Base-by-base conservation (phyloP, 1,140 invertebrate genomes). In the Schlechtendalia chinensis region DNA sequence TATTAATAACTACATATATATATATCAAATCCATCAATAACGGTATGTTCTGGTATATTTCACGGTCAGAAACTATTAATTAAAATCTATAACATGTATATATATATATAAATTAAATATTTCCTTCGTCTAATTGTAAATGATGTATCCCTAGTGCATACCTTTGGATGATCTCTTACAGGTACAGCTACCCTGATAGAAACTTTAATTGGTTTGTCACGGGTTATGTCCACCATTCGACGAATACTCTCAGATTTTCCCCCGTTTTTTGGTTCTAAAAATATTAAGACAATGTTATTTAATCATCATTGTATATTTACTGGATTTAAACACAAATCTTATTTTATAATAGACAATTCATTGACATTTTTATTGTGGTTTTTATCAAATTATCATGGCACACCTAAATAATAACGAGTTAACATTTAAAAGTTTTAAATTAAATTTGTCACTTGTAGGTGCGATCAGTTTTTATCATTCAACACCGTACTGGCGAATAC, bases 111-210 rank as follows among this genome's bases (percentile, higher is more conserved):
- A n/a, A n/a, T 45, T 67, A n/a, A 61, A 10, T 63, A 63, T 61
- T 79, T 79, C 56, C 75, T 79, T 45, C 19, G 10, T 47, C 24
- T 63, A 69, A 54, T 81, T 69, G 39, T 79, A 79, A 79, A 63
- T 79, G 11, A 79, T 79, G 58, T 47, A 39, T 79, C 75, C 75
- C 58, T 63, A 27, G 58, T 50, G 75, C 75, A 85, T 88, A 93
- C 93, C 89, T 93, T 94, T 72, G 93, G 93, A 86, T 94, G 93
- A 86, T 94, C 93, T 82, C 91, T 87, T 53, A 93, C 91, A 1
- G 93, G 93, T 24, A 94, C 92, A 14, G 92, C 89, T 71, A 94
- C 92, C 83, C 92, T 89, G 50, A 93, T 92, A 81, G 91, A 90
- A 67, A 94, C 91, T 87, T 93, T 93, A 75, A 94, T 91, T 29